These are phyloP conservation scores for Gallinago solitaria DNA, from an alignment of 2,797 vertebrate species.

Conservation along the genomic window DNA sequence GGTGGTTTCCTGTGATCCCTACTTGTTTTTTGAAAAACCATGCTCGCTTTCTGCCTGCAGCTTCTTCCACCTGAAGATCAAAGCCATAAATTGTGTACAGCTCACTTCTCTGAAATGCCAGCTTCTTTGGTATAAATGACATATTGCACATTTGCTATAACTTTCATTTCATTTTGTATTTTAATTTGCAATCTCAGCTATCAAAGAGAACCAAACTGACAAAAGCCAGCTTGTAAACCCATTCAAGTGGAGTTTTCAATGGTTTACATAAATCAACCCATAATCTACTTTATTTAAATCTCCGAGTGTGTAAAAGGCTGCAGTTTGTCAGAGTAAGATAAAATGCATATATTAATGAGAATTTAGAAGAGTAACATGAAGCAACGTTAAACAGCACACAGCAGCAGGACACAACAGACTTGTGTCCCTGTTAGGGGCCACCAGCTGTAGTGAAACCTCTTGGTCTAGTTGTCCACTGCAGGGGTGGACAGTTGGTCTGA, in stretches of 20 bases:
- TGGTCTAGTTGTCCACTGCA: not conserved
- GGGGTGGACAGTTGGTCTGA: not conserved
- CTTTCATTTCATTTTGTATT: not conserved
- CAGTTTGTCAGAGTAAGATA: not conserved
- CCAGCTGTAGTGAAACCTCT: not conserved
- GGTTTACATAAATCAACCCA: constrained; percentile 13
- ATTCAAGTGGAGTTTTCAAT: constrained; percentile 8
- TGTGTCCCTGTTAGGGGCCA: not conserved
- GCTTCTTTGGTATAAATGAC: not conserved
- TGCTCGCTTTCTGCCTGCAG: not conserved
- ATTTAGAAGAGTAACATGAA: not conserved
- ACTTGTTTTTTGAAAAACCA: not conserved
- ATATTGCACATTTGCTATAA: not conserved
- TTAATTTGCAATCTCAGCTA: constrained; percentile 1
- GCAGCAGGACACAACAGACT: not conserved
- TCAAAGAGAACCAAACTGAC: constrained; percentile 45
- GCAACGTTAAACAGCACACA: not conserved
- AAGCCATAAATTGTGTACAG: not conserved
- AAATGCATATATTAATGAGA: not conserved
- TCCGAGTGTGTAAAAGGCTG: not conserved
- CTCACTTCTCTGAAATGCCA: not conserved
- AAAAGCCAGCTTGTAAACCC: constrained; percentile 34
- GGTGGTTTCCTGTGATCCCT: not conserved
- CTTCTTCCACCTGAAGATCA: constrained; percentile 3
- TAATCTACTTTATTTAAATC: constrained; percentile 15